A percentile compares a stretch with the other conserved stretches of the same genome.
These are phyloP conservation scores for Tragelaphus buxtoni DNA, from an alignment of 2,113 vertebrate species.

Conservation along the genomic window DNA sequence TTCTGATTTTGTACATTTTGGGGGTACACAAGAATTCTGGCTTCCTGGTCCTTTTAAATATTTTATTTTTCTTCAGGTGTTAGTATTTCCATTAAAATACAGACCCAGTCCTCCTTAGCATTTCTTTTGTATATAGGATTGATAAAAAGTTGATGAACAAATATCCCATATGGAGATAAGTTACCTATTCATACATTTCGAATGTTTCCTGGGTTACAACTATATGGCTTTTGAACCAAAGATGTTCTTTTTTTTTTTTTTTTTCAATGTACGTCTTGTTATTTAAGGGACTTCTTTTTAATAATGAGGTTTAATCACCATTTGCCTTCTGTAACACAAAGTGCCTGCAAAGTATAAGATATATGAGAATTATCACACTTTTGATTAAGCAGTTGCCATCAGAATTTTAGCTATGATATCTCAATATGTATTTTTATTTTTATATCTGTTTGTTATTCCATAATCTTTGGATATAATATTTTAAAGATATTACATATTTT, in stretches of 20 bases:
- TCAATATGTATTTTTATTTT: neutral
- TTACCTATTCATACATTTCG: neutral
- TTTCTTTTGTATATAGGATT: neutral
- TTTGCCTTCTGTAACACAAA: neutral
- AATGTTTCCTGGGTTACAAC: neutral
- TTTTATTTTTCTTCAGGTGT: neutral
- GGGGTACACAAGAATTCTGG: neutral
- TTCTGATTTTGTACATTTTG: neutral
- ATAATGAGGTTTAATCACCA: neutral
- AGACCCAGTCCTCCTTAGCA: neutral
- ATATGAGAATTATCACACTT: neutral
- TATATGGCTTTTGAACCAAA: neutral
- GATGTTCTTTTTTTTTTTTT: neutral
- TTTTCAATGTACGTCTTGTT: neutral
- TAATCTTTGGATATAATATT: neutral
- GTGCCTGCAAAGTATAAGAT: neutral
- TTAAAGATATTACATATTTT: constrained; percentile 4
- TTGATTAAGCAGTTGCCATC: neutral
- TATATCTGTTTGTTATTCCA: neutral
- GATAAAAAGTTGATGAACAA: neutral
- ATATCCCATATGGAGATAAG: neutral
- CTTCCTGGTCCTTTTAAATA: constrained; percentile 16
- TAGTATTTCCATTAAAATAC: neutral
- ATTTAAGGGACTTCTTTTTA: neutral
- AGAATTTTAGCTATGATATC: neutral